Base-by-base conservation (phyloP, 2,113 vertebrate species). In the mouse (Mus musculus) region DNA sequence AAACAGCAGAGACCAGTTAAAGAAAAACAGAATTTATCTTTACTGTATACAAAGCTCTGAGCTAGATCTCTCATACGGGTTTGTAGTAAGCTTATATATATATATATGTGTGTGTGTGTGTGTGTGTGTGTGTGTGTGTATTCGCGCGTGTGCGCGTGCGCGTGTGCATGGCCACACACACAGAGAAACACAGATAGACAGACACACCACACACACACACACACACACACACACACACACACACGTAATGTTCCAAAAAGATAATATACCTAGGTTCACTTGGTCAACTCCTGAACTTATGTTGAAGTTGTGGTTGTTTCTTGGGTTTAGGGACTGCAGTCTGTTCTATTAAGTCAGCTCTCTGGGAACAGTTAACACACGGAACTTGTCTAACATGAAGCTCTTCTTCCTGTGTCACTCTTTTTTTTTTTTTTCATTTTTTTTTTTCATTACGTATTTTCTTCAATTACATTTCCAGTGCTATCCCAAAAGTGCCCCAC, bases 361-460 rank as follows among this genome's bases (percentile, higher is more conserved):
- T 72, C 86, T n/a, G 49, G 65, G 36, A 36, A 1, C 46, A 20
- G 28, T 54, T 20, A 71, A 67, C 4, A 26, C 3, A 8, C 26
- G 86, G 63, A 85, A 22, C 13, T 65, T 87, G 71, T 82, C 10
- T 94, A 26, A 33, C 56, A 30, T 30, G 36, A 63, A 61, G 36
- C 7, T 42, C 56, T 39, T 71, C 11, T 90, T n/a, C 17, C 28
- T 75, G 5, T 33, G 19, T 46, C 54, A 9, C 20, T 6, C 28
- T 73, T 91, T 49, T 42, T 96, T 82, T 95, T 76, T 76, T 56
- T 49, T 42, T 96, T 82, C n/a, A n/a, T n/a, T n/a, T n/a, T n/a
- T n/a, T n/a, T n/a, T n/a, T n/a, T n/a, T n/a, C n/a, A n/a, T n/a
- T n/a, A n/a, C n/a, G n/a, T n/a, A n/a, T n/a, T n/a, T n/a, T n/a